A percentile compares a stretch with the other conserved stretches of the same genome.
Conservation (phyloP, 2,888 invertebrate genomes). For the Deilephila elpenor region DNA sequence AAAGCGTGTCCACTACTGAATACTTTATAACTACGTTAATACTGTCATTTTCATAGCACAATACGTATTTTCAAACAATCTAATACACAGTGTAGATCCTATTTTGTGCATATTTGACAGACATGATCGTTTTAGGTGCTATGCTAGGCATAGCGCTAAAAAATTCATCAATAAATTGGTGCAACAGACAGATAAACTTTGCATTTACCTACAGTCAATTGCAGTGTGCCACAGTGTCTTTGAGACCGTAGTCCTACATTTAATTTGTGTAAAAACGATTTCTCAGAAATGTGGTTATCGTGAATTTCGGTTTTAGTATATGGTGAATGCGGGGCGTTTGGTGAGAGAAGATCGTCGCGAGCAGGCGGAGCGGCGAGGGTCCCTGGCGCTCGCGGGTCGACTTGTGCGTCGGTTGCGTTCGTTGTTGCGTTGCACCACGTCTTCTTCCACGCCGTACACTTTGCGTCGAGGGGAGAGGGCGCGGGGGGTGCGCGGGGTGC, state of each 20-base stretch:
- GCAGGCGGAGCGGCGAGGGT: constrained; percentile 62
- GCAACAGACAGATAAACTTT: constrained; percentile 16
- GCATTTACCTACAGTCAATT: constrained; percentile 12
- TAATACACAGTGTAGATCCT: constrained; percentile 11
- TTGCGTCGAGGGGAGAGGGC: constrained; percentile 61
- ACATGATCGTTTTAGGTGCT: constrained; percentile 21
- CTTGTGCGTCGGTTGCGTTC: constrained; percentile 65
- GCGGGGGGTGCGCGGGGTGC: constrained; percentile 61
- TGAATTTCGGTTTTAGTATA: constrained; percentile 57
- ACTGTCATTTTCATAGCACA: background rate
- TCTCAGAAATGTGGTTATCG: background rate
- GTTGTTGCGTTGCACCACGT: constrained; percentile 64
- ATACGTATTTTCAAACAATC: constrained; percentile 7
- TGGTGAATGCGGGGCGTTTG: constrained; percentile 76
- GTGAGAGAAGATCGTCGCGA: constrained; percentile 69
- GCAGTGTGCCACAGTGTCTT: background rate
- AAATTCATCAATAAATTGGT: background rate
- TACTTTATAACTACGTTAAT: background rate
- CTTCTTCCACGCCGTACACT: constrained; percentile 54
- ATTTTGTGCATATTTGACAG: constrained; percentile 14
- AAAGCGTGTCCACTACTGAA: constrained; percentile 14
- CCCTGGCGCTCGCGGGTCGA: constrained; percentile 69
- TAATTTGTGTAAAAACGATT: background rate
- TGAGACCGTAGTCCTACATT: background rate
- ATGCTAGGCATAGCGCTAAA: constrained; percentile 24